phyloP scores from a whole-genome alignment of 2,888 invertebrate genomes.

The Megaustenia siamemsis region DNA sequence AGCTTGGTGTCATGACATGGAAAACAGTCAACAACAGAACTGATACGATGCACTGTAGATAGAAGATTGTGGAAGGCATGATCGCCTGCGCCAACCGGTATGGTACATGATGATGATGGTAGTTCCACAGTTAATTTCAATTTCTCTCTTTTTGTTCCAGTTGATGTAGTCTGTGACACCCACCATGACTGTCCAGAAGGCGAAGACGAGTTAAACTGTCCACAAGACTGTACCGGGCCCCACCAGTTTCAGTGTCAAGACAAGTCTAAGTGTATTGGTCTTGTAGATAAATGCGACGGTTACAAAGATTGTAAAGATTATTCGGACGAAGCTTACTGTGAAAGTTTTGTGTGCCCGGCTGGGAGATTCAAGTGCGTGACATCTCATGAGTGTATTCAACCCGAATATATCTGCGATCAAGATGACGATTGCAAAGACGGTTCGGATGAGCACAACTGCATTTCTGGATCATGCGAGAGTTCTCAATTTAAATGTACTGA shows the following conservation, averaged over 20 bases:
- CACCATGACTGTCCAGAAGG: not conserved
- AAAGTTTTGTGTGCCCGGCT: not conserved
- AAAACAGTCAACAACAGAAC: too few relatives aligned
- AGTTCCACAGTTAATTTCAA: too few relatives aligned
- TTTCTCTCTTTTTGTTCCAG: not conserved
- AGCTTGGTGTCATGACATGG: too few relatives aligned
- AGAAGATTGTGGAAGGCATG: too few relatives aligned
- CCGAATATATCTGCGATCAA: not conserved
- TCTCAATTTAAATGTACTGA: conserved; percentile 5
- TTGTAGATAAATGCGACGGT: conserved; percentile 25
- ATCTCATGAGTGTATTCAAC: conserved; percentile 2
- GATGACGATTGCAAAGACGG: conserved; percentile 6
- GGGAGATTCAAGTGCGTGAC: not conserved
- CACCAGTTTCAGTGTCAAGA: conserved; percentile 15
- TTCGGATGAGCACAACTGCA: conserved; percentile 9
- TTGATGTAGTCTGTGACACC: conserved; percentile 17
- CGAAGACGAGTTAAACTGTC: conserved; percentile 11
- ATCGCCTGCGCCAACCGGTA: too few relatives aligned
- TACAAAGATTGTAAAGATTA: conserved; percentile 7
- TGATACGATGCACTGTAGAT: too few relatives aligned
- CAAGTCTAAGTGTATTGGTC: not conserved
- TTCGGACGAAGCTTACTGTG: conserved; percentile 25
- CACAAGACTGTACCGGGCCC: conserved; percentile 12
- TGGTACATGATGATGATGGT: too few relatives aligned
- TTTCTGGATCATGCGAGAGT: not conserved